phyloP scores from a whole-genome alignment of 2,888 invertebrate genomes.

The Rhodophaea formosa region DNA sequence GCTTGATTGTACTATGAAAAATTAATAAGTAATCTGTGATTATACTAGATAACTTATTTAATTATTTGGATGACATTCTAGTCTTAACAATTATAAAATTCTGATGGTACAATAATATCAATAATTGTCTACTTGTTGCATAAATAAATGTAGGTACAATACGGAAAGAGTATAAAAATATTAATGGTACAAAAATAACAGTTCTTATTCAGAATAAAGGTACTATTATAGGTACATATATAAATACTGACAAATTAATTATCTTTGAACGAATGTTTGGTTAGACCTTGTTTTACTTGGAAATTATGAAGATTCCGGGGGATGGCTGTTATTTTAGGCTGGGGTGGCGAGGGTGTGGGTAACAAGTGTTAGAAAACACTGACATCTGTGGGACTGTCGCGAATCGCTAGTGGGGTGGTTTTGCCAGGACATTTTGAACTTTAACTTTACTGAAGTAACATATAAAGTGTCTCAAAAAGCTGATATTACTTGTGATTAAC shows the following conservation, averaged over 20 bases:
- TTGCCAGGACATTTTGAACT: slow-evolving; percentile 22
- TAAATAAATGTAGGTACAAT: too few relatives aligned
- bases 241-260: not conserved
- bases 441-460: not conserved
- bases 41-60: not conserved
- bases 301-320: slow-evolving; percentile 6
- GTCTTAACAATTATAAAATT: not conserved
- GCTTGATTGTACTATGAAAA: too few relatives aligned
- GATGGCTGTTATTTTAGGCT: slow-evolving; percentile 27
- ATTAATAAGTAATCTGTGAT: not conserved
- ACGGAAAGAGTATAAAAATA: too few relatives aligned
- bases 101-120: not conserved
- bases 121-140: too few relatives aligned
- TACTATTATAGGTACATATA: too few relatives aligned
- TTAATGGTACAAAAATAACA: too few relatives aligned
- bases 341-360: slow-evolving; percentile 34
- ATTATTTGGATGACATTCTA: not conserved
- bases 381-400: slow-evolving; percentile 51
- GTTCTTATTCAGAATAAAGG: too few relatives aligned
- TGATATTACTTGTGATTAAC: not conserved
- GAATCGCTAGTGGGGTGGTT: slow-evolving; percentile 43
- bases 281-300: slow-evolving; percentile 1
- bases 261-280: not conserved
- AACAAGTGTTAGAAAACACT: slow-evolving; percentile 52
- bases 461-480: not conserved